These are phyloP conservation scores for Nesogale talazaci DNA, from an alignment of 2,113 vertebrate genomes.

Conservation along the genomic window DNA sequence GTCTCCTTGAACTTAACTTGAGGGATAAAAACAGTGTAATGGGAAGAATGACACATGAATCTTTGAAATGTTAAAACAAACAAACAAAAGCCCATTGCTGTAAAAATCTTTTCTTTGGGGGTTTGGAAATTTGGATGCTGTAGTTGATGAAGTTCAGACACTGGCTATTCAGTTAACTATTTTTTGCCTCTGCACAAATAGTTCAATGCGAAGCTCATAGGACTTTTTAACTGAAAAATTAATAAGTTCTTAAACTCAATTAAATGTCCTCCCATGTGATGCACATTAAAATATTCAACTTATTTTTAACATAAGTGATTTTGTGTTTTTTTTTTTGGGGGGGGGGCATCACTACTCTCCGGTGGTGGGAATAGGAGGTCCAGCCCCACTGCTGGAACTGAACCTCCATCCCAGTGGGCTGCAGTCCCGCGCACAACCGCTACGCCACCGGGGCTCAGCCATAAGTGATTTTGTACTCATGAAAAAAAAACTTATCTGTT, in stretches of 20 bases:
- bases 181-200: background rate
- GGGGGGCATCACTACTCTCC: too few relatives aligned
- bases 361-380: too few relatives aligned
- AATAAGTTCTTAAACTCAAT: conserved; percentile 21
- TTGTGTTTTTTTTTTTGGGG: too few relatives aligned
- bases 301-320: conserved; percentile 3
- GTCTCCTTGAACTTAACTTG: background rate
- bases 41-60: background rate
- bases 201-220: background rate
- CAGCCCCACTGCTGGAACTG: too few relatives aligned
- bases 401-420: too few relatives aligned
- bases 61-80: background rate
- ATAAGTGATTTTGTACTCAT: conserved; percentile 50
- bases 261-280: background rate
- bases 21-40: conserved; percentile 1
- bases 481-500: conserved; percentile 60
- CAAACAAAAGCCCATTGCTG: background rate
- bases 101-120: conserved; percentile 9
- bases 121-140: background rate
- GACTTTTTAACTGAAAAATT: background rate
- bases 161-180: conserved; percentile 4
- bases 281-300: background rate
- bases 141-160: conserved; percentile 27
- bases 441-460: too few relatives aligned
- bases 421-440: too few relatives aligned